Conservation (phyloP, 2,888 invertebrate species). For the Amphipoea lucens region DNA sequence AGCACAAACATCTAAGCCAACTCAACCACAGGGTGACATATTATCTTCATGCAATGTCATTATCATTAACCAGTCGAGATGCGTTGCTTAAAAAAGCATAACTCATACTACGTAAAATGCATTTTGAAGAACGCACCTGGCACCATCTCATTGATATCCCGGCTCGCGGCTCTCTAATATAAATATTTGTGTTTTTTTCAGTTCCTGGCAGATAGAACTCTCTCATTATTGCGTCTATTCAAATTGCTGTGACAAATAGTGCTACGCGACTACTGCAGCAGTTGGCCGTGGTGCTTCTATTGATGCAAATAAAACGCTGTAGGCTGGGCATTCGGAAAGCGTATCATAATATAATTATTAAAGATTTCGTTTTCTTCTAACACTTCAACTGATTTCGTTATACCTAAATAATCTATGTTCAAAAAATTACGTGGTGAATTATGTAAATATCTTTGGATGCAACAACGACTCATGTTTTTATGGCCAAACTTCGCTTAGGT, state of each 20-base stretch:
- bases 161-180: not conserved
- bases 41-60: not conserved
- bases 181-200: not conserved
- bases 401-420: not conserved
- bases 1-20: not conserved
- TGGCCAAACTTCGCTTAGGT: not conserved
- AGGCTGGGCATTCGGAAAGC: not conserved
- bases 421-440: not conserved
- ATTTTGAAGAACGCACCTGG: no score
- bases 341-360: not conserved
- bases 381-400: not conserved
- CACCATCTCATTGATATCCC: not conserved
- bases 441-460: not conserved
- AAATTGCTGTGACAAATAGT: not conserved
- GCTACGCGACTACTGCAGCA: not conserved
- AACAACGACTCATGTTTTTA: not conserved
- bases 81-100: not conserved
- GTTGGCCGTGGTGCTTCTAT: not conserved
- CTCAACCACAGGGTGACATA: not conserved
- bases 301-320: not conserved
- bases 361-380: not conserved
- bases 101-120: not conserved
- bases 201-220: no score
- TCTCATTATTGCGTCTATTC: not conserved
- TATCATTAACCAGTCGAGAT: not conserved